These are phyloP conservation scores for Galagoides demidoff DNA, from an alignment of 2,797 vertebrate genomes.

Conservation along the genomic window DNA sequence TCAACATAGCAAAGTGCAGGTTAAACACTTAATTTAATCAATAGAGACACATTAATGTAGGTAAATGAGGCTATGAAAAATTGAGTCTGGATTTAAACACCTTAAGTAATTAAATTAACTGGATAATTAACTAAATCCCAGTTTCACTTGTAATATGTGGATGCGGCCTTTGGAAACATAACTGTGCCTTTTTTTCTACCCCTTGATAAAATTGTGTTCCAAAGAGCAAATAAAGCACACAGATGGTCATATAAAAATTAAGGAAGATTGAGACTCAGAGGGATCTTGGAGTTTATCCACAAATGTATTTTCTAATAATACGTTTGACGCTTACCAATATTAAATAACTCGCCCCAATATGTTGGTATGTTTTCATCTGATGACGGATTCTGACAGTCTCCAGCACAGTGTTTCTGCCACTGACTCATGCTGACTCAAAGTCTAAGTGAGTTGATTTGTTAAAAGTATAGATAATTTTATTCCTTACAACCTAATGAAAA, in stretches of 20 bases:
- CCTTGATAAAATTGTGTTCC: not conserved
- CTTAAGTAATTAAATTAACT: conserved; percentile 33
- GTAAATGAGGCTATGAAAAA: conserved; percentile 55
- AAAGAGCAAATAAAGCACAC: not conserved
- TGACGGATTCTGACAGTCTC: not conserved
- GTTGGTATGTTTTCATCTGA: not conserved
- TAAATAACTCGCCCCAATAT: not conserved
- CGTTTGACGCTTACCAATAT: not conserved
- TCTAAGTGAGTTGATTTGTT: not conserved
- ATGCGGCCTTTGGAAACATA: not conserved
- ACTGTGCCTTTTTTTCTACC: not conserved
- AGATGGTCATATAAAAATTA: not conserved
- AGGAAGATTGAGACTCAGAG: not conserved
- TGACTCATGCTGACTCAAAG: not conserved
- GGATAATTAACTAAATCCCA: conserved; percentile 45
- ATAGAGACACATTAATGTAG: not conserved
- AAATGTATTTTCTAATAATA: conserved; percentile 4
- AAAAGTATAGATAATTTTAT: not conserved
- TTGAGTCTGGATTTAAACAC: conserved; percentile 49
- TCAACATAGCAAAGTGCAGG: not conserved
- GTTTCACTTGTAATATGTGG: not conserved
- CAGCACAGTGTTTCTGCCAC: not conserved
- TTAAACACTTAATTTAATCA: conserved; percentile 61
- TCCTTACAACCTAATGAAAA: not conserved
- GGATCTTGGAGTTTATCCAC: not conserved